A percentile compares a stretch with the other conserved stretches of the same genome.
Evolutionary conservation across 2,113 vertebrate species (phyloP).

Genomic region (Tyto alba): DNA sequence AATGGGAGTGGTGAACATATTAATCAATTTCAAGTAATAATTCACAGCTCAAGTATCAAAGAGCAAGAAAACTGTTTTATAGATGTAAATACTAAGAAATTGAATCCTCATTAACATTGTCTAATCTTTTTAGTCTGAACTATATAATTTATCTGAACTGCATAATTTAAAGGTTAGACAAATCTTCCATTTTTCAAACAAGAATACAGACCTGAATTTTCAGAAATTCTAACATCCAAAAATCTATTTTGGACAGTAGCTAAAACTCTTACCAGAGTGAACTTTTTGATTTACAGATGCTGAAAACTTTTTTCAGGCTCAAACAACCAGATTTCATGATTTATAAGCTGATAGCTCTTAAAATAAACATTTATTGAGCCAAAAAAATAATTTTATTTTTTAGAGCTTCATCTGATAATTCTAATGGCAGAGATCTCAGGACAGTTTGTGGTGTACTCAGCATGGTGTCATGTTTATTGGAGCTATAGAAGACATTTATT

Average conservation of each 20-base stretch:
- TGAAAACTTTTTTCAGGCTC: not conserved
- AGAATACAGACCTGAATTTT: not conserved
- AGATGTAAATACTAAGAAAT: constrained; percentile 47
- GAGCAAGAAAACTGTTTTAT: constrained; percentile 16
- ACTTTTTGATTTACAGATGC: not conserved
- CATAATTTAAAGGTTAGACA: constrained; percentile 45
- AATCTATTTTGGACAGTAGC: not conserved
- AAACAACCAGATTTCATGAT: not conserved
- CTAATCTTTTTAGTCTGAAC: constrained; percentile 27
- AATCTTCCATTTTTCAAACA: constrained; percentile 24
- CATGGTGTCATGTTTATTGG: not conserved
- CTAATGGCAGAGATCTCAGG: not conserved
- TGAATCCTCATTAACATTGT: constrained; percentile 7
- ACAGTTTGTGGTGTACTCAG: not conserved
- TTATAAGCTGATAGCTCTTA: not conserved
- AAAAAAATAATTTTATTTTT: not conserved
- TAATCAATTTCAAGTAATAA: constrained; percentile 50
- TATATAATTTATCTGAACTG: constrained; percentile 18
- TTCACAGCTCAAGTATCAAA: constrained; percentile 35
- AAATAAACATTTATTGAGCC: not conserved
- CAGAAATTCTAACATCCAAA: not conserved
- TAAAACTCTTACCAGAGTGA: not conserved
- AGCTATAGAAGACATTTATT: constrained; percentile 42
- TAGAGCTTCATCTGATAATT: not conserved
- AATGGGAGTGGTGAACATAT: constrained; percentile 25